Percentiles rank a stretch among this genome's conserved stretches.
These are phyloP conservation scores for Semnornis frantzii DNA, from an alignment of 2,113 vertebrate genomes.

Conservation along the genomic window DNA sequence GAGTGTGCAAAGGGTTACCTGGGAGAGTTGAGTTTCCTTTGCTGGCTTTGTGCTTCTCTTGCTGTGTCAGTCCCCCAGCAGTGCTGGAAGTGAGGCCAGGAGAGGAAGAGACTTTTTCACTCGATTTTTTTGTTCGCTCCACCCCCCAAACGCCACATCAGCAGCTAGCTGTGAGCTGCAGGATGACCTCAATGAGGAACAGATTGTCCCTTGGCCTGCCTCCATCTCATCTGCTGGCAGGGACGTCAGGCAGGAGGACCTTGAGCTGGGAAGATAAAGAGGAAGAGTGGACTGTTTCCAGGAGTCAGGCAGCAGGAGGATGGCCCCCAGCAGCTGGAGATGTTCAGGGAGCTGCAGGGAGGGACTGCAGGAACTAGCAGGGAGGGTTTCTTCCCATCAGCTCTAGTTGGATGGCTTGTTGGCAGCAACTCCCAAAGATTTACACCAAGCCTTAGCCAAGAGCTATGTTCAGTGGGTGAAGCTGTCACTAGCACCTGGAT, in stretches of 20 bases:
- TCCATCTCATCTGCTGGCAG: neutral
- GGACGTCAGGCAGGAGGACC: neutral
- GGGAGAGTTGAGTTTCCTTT: neutral
- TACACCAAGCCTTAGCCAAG: neutral
- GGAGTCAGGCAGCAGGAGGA: fast-evolving
- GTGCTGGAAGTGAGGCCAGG: neutral
- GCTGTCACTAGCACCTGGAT: neutral
- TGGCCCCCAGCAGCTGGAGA: fast-evolving
- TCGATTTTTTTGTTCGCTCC: neutral
- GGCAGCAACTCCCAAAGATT: neutral
- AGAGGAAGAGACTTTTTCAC: neutral
- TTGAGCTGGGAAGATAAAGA: neutral
- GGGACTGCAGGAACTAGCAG: neutral
- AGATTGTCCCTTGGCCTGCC: constrained; percentile 55
- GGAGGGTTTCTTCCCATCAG: neutral
- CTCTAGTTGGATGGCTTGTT: neutral
- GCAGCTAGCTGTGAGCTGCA: constrained; percentile 15
- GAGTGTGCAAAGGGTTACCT: neutral
- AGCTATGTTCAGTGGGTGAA: neutral
- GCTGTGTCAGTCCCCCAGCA: neutral
- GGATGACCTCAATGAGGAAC: constrained; percentile 61
- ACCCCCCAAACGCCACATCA: constrained; percentile 58
- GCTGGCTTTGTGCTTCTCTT: neutral
- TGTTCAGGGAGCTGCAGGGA: neutral
- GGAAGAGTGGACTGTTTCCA: neutral